A percentile compares a stretch with the other conserved stretches of the same genome.
phyloP scores from a whole-genome alignment of 2,113 vertebrate species.

The Pseudorectes ferrugineus region DNA sequence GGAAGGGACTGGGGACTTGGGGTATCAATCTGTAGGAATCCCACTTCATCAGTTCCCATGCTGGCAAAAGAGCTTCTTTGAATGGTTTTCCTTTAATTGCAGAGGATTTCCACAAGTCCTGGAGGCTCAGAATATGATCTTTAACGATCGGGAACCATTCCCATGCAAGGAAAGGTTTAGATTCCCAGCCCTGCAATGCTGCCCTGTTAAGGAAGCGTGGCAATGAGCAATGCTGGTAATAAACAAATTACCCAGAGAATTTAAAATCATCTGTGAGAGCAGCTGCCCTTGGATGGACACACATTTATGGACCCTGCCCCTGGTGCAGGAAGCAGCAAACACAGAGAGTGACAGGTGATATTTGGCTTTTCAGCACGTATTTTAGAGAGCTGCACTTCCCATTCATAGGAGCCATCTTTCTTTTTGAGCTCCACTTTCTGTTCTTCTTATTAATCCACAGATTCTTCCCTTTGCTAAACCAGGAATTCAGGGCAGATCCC shows the following conservation, averaged over 20 bases:
- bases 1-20: neutral
- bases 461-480: neutral
- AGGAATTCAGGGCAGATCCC: neutral
- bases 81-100: neutral
- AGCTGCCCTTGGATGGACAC: neutral
- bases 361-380: neutral
- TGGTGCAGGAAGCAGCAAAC: neutral
- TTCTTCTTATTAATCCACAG: neutral
- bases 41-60: neutral
- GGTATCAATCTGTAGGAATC: neutral
- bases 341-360: neutral
- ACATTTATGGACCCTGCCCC: neutral
- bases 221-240: neutral
- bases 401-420: neutral
- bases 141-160: neutral
- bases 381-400: neutral
- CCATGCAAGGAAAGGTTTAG: neutral
- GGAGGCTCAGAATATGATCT: neutral
- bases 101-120: neutral
- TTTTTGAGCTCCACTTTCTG: neutral
- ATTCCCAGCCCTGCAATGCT: neutral
- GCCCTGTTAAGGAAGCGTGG: neutral
- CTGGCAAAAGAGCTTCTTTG: neutral
- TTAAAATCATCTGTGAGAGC: neutral
- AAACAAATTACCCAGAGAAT: neutral